phyloP scores from a whole-genome alignment of 2,797 vertebrate species.

The Hyperoplus immaculatus region DNA sequence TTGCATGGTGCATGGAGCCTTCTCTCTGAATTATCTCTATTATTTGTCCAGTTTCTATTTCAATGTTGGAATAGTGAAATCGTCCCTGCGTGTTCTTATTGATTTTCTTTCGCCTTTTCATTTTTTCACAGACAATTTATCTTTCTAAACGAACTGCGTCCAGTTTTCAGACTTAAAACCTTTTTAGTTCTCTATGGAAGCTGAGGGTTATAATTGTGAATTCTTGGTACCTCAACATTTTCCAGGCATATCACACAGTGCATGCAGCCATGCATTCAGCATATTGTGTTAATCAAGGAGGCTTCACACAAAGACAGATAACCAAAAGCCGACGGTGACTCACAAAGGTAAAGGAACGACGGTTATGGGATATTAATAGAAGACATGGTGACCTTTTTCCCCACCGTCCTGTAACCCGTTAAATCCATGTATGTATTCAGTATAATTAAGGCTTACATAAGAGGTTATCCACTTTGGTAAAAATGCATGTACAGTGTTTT shows the following conservation, averaged over 20 bases:
- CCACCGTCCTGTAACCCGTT: background rate
- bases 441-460: background rate
- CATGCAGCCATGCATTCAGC: background rate
- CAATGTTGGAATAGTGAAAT: background rate
- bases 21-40: conserved; percentile 5
- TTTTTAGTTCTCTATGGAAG: conserved; percentile 31
- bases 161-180: conserved; percentile 15
- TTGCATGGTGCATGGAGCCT: background rate
- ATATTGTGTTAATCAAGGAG: background rate
- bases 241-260: background rate
- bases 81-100: background rate
- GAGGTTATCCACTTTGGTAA: background rate
- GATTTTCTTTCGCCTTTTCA: background rate
- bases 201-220: background rate
- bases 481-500: background rate
- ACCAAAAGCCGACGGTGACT: background rate
- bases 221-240: background rate
- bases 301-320: background rate
- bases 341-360: background rate
- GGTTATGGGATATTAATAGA: background rate
- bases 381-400: conserved; percentile 7
- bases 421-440: background rate
- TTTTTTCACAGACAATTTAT: conserved; percentile 3
- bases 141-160: conserved; percentile 22
- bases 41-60: conserved; percentile 3